Percentiles rank a stretch among this genome's conserved stretches.
Conservation (phyloP, 2,797 vertebrate genomes). For the Muscicapa comitata region DNA sequence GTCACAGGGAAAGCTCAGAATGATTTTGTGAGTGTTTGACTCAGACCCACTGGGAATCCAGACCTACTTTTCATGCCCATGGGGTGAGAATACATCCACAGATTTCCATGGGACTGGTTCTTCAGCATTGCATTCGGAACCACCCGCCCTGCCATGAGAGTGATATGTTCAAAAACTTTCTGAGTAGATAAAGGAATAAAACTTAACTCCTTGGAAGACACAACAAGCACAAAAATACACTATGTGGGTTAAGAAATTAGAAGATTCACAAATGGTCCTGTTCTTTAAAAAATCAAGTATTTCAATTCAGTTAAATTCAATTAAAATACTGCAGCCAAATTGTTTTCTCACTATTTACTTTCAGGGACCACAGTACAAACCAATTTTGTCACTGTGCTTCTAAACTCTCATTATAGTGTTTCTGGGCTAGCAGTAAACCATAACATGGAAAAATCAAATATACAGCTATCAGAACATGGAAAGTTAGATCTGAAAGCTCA, state of each 20-base stretch:
- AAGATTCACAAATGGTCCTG: not conserved
- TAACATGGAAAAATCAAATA: not conserved
- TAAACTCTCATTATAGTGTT: not conserved
- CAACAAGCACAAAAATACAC: not conserved
- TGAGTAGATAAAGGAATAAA: not conserved
- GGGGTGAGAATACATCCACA: not conserved
- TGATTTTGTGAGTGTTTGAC: slow-evolving; percentile 13
- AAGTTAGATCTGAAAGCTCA: not conserved
- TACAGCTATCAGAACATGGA: not conserved
- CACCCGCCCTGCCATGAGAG: not conserved
- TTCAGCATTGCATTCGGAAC: not conserved
- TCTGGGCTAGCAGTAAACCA: not conserved
- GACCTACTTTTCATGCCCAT: not conserved
- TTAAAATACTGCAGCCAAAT: not conserved
- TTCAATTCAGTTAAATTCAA: not conserved
- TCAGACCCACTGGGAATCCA: not conserved
- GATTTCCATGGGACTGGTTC: not conserved
- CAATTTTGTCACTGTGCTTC: not conserved
- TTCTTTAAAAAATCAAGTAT: not conserved
- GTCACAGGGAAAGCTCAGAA: slow-evolving; percentile 23
- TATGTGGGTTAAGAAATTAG: not conserved
- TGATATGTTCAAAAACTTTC: not conserved
- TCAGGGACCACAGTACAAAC: not conserved
- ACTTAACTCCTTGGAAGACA: not conserved
- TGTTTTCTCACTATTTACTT: not conserved